Evolutionary conservation across 2,888 invertebrate genomes (phyloP), one percentile per base, ranked within the genome.

Genomic region (Habrosyne pyritoides): DNA sequence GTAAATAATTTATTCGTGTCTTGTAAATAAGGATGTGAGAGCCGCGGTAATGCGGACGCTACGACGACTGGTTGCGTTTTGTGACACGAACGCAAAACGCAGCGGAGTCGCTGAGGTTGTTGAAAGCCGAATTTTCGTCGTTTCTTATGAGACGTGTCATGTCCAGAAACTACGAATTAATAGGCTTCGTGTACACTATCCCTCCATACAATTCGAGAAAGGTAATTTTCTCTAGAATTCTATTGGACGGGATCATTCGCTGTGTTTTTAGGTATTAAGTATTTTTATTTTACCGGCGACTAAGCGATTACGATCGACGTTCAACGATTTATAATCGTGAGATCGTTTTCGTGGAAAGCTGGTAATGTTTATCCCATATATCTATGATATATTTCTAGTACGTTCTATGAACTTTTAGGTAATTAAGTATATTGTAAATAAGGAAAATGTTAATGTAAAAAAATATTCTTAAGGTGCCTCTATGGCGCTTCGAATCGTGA

Each of bases 341-440:
- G 62, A 69, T 83, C 79, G 81, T 66, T 53, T 6, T 64, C 71
- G 83, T 83, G 75, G 89, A 91, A 91, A 93, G 92, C 93, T 93
- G 94, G 95, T 95, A 95, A 95, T 94, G 94, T 94, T 96, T 96
- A 95, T 96, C 96, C 97, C 97, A 98, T 98, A 98, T 98, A 98
- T 98, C 98, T 97, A 97, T 98, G 98, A 98, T 98, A 98, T 98
- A 97, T 97, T 95, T 95, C 93, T 94, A 94, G 97, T 98, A 98
- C 96, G 98, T 98, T 98, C 98, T 97, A 96, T 98, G 98, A 98
- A 98, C 98, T 87, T 84, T 82, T 91, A 91, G 86, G 51, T 80
- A 66, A 52, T 55, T 82, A 84, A 86, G 83, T 47, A 91, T 83
- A 67, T 60, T 90, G 87, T 91, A 89, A 83, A 88, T 84, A 81